These are phyloP conservation scores for Notospermus geniculatus DNA, from an alignment of 1,140 invertebrate species.

Conservation along the genomic window DNA sequence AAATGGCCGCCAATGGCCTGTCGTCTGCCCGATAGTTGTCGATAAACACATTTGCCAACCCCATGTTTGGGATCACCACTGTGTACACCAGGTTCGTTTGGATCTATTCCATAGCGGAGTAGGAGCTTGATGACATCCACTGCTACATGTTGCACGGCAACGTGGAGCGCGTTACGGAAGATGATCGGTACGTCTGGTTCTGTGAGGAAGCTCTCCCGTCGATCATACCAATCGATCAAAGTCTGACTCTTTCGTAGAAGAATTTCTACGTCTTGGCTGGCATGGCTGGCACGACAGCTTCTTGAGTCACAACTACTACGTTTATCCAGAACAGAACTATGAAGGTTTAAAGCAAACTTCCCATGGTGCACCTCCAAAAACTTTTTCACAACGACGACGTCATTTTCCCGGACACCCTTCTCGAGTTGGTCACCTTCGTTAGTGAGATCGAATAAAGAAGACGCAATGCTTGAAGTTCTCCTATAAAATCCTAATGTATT, in stretches of 20 bases:
- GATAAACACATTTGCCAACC: too few relatives aligned
- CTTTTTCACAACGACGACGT: slow-evolving; percentile 58
- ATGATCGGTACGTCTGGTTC: slow-evolving; percentile 51
- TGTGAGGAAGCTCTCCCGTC: slow-evolving; percentile 30
- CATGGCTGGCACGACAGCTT: slow-evolving; percentile 32
- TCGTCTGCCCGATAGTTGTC: too few relatives aligned
- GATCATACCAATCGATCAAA: slow-evolving; percentile 38
- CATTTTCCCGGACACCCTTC: slow-evolving; percentile 60
- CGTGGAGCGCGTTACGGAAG: slow-evolving; percentile 62
- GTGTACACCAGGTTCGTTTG: slow-evolving; percentile 59
- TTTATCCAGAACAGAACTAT: slow-evolving; percentile 38
- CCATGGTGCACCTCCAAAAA: slow-evolving; percentile 61
- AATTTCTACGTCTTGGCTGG: slow-evolving; percentile 37
- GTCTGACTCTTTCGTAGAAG: slow-evolving; percentile 34
- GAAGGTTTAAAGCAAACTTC: slow-evolving; percentile 58
- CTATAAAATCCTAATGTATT: slow-evolving; percentile 16
- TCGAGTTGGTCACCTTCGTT: slow-evolving; percentile 61
- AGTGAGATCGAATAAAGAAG: slow-evolving; percentile 60
- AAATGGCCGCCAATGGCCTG: too few relatives aligned
- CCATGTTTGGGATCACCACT: too few relatives aligned
- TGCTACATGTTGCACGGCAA: slow-evolving; percentile 61
- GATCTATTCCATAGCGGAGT: slow-evolving; percentile 61
- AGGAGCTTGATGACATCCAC: slow-evolving; percentile 61
- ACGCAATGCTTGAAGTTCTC: slow-evolving; percentile 52
- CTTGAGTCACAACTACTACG: slow-evolving; percentile 38